Conservation (phyloP, 2,113 vertebrate species). For the Tachuris rubrigastra region DNA sequence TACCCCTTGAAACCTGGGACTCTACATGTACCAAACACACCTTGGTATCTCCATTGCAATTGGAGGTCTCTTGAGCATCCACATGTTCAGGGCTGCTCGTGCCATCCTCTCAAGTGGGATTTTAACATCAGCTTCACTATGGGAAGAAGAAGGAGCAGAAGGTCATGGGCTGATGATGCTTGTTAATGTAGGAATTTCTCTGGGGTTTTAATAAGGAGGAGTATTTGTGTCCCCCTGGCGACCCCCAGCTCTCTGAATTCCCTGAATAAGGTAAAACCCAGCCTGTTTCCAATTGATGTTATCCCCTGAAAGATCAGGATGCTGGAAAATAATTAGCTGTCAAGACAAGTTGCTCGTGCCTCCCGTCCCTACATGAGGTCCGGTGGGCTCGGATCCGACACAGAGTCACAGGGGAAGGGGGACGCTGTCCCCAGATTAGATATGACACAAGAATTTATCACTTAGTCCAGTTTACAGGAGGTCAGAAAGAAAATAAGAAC, state of each 20-base stretch:
- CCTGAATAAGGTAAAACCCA: neutral
- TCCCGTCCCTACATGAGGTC: neutral
- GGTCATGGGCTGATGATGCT: neutral
- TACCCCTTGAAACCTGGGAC: neutral
- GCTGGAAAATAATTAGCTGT: slow-evolving; percentile 29
- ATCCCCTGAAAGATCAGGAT: neutral
- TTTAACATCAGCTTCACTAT: neutral
- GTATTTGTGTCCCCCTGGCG: neutral
- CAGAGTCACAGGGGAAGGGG: neutral
- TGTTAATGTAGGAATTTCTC: neutral
- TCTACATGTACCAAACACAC: accelerated
- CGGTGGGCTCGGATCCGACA: accelerated
- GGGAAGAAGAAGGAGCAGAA: neutral
- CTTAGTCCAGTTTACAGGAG: neutral
- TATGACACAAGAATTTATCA: neutral
- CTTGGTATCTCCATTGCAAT: accelerated
- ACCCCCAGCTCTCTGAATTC: neutral
- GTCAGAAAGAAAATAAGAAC: neutral
- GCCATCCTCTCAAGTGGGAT: neutral
- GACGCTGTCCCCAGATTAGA: neutral
- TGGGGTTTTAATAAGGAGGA: neutral
- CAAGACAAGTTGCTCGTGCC: neutral
- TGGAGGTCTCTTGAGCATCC: neutral
- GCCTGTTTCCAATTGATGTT: neutral
- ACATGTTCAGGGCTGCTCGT: neutral